A percentile compares a stretch with the other conserved stretches of the same genome.
Evolutionary conservation across 1,140 invertebrate genomes (phyloP).

Genomic region (Berghia stephanieae): DNA sequence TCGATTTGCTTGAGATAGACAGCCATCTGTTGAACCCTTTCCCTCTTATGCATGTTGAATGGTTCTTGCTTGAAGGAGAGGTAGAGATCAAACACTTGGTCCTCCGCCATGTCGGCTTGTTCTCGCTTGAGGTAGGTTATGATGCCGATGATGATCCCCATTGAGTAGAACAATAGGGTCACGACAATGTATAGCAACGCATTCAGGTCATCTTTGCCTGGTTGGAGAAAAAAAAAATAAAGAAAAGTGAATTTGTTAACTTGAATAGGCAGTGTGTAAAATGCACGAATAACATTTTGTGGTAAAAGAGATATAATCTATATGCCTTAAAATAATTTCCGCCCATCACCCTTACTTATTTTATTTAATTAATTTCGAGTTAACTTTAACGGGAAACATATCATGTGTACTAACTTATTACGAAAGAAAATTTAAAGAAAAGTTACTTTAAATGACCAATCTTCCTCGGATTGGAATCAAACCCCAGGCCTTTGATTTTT

Average conservation of each 20-base stretch:
- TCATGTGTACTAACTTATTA: no score
- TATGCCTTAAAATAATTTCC: no score
- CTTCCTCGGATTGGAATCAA: no score
- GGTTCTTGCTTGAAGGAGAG: constrained; percentile 42
- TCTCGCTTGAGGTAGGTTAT: constrained; percentile 60
- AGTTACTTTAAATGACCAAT: no score
- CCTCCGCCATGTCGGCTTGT: constrained; percentile 55
- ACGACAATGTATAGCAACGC: constrained; percentile 62
- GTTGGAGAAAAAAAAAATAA: neutral
- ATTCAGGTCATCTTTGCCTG: constrained; percentile 43
- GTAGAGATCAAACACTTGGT: constrained; percentile 53
- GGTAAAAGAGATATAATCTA: neutral
- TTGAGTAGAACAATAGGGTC: constrained; percentile 59
- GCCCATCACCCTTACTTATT: no score
- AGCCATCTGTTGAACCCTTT: constrained; percentile 41
- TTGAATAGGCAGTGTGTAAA: neutral
- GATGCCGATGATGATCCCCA: constrained; percentile 59
- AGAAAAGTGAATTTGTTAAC: neutral
- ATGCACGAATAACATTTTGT: neutral
- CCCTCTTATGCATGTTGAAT: constrained; percentile 34
- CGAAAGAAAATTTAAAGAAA: no score
- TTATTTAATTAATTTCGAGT: no score
- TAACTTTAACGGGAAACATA: no score
- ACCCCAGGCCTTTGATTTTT: no score
- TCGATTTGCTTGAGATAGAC: constrained; percentile 36